phyloP scores from a whole-genome alignment of 1,140 invertebrate species.

The Rhizoglyphus robini region DNA sequence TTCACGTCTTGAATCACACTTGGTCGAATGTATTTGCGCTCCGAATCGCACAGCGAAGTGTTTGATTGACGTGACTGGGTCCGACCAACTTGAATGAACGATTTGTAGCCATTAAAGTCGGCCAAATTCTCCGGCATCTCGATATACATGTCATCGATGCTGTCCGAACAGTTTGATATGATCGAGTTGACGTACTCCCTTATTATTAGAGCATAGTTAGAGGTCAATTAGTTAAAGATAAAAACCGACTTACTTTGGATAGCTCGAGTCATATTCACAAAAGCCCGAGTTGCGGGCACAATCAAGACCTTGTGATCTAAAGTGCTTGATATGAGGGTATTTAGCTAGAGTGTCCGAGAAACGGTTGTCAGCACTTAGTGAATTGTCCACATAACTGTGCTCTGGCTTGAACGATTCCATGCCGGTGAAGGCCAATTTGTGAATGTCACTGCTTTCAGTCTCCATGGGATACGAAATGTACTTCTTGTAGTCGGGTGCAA shows the following conservation, averaged over 20 bases:
- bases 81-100: constrained; percentile 15
- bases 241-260: constrained; percentile 12
- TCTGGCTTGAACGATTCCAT: constrained; percentile 9
- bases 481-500: constrained; percentile 5
- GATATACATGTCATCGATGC: constrained; percentile 26
- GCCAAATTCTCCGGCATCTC: constrained; percentile 29
- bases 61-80: constrained; percentile 10
- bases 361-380: neutral
- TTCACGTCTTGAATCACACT: constrained; percentile 25
- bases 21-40: constrained; percentile 25
- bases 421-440: constrained; percentile 7
- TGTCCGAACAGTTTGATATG: constrained; percentile 22
- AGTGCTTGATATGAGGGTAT: constrained; percentile 2
- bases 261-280: constrained; percentile 10
- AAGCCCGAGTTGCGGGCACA: neutral
- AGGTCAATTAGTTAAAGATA: no score
- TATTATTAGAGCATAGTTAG: no score
- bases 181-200: constrained; percentile 24
- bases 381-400: neutral
- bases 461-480: constrained; percentile 17
- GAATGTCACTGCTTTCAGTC: constrained; percentile 14
- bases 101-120: constrained; percentile 22
- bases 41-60: constrained; percentile 26
- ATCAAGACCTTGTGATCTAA: neutral
- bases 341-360: neutral